phyloP scores from a whole-genome alignment of 2,113 vertebrate species.

The Leucopsar rothschildi region DNA sequence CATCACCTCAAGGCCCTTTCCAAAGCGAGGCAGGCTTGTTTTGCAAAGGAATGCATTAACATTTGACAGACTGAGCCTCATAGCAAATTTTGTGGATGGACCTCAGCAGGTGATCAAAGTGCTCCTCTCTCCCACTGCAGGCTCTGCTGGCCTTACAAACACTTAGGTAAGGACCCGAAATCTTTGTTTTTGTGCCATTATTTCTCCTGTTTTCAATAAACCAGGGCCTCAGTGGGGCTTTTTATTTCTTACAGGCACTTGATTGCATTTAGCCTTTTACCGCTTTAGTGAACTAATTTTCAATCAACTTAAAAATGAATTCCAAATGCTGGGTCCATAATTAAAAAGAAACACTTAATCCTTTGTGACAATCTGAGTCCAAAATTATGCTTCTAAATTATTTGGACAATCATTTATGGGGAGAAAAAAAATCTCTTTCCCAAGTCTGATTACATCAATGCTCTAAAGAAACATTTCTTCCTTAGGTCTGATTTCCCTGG shows the following conservation, averaged over 20 bases:
- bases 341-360: slow-evolving; percentile 49
- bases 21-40: background rate
- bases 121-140: background rate
- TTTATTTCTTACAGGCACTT: slow-evolving; percentile 27
- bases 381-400: slow-evolving; percentile 43
- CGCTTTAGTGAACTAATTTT: slow-evolving; percentile 46
- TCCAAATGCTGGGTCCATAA: slow-evolving; percentile 3
- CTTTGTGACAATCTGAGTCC: slow-evolving; percentile 33
- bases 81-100: background rate
- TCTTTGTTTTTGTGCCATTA: background rate
- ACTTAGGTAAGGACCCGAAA: background rate
- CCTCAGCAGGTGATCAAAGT: background rate
- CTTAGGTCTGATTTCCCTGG: slow-evolving; percentile 63
- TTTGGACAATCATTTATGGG: slow-evolving; percentile 9
- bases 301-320: slow-evolving; percentile 42
- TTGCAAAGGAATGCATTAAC: background rate
- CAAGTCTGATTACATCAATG: slow-evolving; percentile 27
- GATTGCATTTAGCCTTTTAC: slow-evolving; percentile 23
- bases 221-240: background rate
- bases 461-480: slow-evolving; percentile 56
- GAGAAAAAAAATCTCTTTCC: background rate
- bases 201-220: background rate
- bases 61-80: background rate
- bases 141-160: background rate
- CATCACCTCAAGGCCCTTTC: background rate